Evolutionary conservation across 1,140 invertebrate genomes (phyloP).

Genomic region (Drosophila lini): DNA sequence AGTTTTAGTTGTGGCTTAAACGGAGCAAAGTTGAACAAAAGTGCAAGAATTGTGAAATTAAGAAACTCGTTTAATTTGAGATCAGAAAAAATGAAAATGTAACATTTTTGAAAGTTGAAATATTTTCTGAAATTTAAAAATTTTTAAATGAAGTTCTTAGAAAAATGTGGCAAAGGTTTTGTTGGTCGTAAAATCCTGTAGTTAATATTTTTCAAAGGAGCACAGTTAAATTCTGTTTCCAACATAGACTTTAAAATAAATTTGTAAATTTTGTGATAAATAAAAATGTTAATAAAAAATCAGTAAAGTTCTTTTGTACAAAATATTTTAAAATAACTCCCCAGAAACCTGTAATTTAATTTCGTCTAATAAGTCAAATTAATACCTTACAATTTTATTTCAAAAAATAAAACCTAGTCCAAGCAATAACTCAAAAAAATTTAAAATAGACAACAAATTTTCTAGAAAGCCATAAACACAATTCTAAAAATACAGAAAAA

Average conservation of each 20-base stretch:
- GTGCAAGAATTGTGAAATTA: background rate
- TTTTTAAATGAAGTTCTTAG: background rate
- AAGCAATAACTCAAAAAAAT: conserved; percentile 4
- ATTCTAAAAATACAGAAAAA: conserved; percentile 21
- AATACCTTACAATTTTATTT: background rate
- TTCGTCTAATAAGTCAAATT: background rate
- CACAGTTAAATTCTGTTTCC: fast-evolving
- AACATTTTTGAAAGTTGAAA: background rate
- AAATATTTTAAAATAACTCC: background rate
- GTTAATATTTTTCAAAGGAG: background rate
- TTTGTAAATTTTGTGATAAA: background rate
- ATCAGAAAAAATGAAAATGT: background rate
- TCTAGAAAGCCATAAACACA: conserved; percentile 11
- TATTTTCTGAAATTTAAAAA: background rate
- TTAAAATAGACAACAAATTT: conserved; percentile 25
- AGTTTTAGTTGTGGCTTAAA: conserved; percentile 23
- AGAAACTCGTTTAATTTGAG: background rate
- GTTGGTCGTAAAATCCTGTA: background rate
- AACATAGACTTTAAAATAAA: background rate
- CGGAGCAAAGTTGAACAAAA: conserved; percentile 5
- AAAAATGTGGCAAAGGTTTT: background rate
- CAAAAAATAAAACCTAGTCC: background rate
- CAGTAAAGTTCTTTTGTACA: background rate
- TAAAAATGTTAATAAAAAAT: background rate
- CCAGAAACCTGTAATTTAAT: background rate